phyloP scores from a whole-genome alignment of 2,797 vertebrate genomes.

The Caiman crocodilus region DNA sequence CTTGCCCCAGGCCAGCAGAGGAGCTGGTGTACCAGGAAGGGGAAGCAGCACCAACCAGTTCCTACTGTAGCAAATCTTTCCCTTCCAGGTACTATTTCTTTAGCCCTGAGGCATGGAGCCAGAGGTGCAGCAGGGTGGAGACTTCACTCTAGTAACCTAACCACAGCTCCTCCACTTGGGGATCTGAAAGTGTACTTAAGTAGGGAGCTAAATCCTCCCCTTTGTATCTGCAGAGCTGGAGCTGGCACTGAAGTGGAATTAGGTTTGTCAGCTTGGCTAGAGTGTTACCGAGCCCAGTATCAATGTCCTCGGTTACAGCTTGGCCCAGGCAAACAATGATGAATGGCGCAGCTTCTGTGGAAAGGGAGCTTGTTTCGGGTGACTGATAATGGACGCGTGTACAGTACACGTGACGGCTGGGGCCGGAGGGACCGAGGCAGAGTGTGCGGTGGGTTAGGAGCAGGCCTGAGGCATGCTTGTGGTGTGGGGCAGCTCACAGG shows the following conservation, averaged over 20 bases:
- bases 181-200: not conserved
- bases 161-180: not conserved
- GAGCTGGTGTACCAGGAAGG: no score
- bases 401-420: not conserved
- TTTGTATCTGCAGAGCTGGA: not conserved
- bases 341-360: not conserved
- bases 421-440: not conserved
- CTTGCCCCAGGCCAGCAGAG: not conserved
- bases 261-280: not conserved
- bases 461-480: not conserved
- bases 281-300: not conserved
- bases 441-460: not conserved
- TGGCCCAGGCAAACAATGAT: not conserved
- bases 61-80: not conserved
- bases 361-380: not conserved
- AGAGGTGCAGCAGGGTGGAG: not conserved
- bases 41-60: not conserved
- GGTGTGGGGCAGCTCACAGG: not conserved
- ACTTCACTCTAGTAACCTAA: not conserved
- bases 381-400: not conserved
- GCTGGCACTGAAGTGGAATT: not conserved
- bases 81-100: not conserved
- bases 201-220: not conserved
- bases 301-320: not conserved
- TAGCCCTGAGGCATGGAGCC: not conserved